phyloP scores from a whole-genome alignment of 2,797 vertebrate species.

The Choloepus didactylus region DNA sequence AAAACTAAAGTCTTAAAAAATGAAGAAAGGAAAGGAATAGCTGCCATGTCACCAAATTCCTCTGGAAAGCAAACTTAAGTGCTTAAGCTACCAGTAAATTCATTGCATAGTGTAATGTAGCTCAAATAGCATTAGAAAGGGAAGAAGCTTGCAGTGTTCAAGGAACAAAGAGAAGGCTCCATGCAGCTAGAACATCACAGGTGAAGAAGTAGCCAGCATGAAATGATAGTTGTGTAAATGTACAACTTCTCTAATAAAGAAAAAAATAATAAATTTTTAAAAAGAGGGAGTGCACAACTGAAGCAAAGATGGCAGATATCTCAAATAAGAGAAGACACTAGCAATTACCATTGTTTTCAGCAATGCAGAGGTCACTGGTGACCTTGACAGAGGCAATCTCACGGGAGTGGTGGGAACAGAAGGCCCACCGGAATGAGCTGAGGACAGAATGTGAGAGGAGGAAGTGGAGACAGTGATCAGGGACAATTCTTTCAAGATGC shows the following conservation, averaged over 20 bases:
- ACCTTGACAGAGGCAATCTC: neutral
- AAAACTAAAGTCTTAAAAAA: conserved; percentile 55
- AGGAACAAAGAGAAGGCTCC: neutral
- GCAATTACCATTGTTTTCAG: neutral
- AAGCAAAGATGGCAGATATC: neutral
- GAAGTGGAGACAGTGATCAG: neutral
- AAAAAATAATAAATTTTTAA: neutral
- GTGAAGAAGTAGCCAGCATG: neutral
- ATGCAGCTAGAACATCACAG: rapidly evolving
- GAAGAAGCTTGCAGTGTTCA: neutral
- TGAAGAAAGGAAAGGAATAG: conserved; percentile 34
- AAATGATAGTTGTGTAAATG: neutral
- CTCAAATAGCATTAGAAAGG: neutral
- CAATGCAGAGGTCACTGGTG: neutral
- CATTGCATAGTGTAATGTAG: neutral
- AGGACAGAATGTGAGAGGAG: neutral
- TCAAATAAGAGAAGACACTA: neutral
- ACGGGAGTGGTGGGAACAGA: neutral
- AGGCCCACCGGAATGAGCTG: neutral
- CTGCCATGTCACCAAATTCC: neutral
- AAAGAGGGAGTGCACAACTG: neutral
- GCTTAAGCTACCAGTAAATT: neutral
- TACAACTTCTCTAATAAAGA: no score
- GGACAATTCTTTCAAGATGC: neutral
- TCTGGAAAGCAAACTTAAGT: conserved; percentile 49